Conservation (phyloP, 1,140 invertebrate species). For the Artemia franciscana region DNA sequence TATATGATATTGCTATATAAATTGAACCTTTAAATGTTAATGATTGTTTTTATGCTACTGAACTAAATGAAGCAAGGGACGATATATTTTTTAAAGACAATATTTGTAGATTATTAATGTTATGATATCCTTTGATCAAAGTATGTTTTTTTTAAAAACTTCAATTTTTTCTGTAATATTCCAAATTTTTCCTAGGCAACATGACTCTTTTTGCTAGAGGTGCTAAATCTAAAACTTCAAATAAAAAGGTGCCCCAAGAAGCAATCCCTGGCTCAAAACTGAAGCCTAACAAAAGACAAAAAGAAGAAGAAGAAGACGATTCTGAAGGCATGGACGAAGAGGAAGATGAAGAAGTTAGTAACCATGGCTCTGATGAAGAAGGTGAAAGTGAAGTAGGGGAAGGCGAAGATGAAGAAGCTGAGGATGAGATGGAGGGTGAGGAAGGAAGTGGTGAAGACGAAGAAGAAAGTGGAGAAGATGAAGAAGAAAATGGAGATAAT, state of each 20-base stretch:
- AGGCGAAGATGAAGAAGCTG: neutral
- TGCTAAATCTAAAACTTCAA: slow-evolving; percentile 44
- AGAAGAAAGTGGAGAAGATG: slow-evolving; percentile 6
- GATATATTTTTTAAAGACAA: no score
- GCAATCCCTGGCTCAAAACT: slow-evolving; percentile 43
- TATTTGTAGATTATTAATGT: no score
- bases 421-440: neutral
- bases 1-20: no score
- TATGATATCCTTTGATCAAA: no score
- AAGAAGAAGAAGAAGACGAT: slow-evolving; percentile 17
- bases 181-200: slow-evolving; percentile 3
- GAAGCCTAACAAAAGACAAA: slow-evolving; percentile 27
- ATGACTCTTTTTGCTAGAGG: slow-evolving; percentile 50
- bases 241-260: slow-evolving; percentile 35
- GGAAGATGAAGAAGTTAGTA: slow-evolving; percentile 22
- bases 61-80: no score
- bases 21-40: no score
- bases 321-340: slow-evolving; percentile 21
- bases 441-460: neutral
- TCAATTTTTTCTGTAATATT: no score
- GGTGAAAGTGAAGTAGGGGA: no score
- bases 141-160: no score
- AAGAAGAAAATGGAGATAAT: no score
- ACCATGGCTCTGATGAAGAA: neutral
- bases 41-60: no score